These are phyloP conservation scores for Strix aluco DNA, from an alignment of 2,113 vertebrate genomes.

Conservation along the genomic window DNA sequence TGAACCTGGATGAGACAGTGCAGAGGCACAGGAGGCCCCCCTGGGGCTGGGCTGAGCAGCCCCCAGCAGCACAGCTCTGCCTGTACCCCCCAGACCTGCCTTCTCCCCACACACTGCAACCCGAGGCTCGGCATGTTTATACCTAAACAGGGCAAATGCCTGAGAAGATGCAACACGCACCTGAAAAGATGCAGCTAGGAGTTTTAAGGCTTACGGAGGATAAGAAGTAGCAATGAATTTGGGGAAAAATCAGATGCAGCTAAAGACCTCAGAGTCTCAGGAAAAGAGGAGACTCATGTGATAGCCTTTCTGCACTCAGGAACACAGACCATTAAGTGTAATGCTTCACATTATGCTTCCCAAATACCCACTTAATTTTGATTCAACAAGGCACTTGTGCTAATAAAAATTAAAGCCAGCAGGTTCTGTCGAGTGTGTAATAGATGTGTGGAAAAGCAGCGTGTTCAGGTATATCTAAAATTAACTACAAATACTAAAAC, in stretches of 20 bases:
- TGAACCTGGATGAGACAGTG: neutral
- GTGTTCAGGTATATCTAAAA: neutral
- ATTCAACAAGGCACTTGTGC: constrained; percentile 56
- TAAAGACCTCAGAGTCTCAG: neutral
- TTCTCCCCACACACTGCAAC: accelerated
- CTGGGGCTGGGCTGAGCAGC: accelerated
- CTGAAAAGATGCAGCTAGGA: neutral
- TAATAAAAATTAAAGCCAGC: constrained; percentile 65
- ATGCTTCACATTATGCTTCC: constrained; percentile 50
- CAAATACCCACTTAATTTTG: constrained; percentile 54
- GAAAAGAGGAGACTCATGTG: neutral
- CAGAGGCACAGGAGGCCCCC: neutral
- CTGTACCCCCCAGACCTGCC: neutral
- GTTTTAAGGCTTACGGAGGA: neutral
- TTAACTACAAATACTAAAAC: neutral
- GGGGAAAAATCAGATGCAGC: neutral
- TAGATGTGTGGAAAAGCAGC: neutral
- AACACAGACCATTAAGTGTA: constrained; percentile 42
- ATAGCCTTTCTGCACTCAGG: neutral
- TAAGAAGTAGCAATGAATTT: neutral
- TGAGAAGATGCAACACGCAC: neutral
- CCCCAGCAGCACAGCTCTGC: neutral
- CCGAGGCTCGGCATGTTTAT: accelerated
- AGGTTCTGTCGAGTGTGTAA: constrained; percentile 20
- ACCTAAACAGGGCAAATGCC: neutral